phyloP scores from a whole-genome alignment of 2,797 vertebrate species.

The Melanotaenia boesemani region DNA sequence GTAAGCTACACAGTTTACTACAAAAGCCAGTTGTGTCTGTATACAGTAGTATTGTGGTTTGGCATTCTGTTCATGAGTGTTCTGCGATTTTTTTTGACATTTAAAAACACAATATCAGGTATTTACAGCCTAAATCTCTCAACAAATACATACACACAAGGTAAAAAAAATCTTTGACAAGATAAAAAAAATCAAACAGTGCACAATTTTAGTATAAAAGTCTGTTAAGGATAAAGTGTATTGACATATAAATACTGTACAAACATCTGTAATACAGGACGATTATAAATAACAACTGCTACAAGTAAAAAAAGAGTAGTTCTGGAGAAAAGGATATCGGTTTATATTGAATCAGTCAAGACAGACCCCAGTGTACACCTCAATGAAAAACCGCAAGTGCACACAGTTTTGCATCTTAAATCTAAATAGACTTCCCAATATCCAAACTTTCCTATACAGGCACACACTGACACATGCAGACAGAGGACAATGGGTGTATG shows the following conservation, averaged over 20 bases:
- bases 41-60: conserved; percentile 22
- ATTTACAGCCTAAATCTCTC: conserved; percentile 57
- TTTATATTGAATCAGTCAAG: conserved; percentile 47
- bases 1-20: conserved; percentile 19
- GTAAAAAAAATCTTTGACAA: conserved; percentile 28
- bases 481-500: conserved; percentile 33
- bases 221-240: conserved; percentile 62
- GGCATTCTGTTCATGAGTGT: conserved; percentile 31
- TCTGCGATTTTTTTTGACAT: conserved; percentile 41
- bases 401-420: conserved; percentile 29
- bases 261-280: conserved; percentile 69
- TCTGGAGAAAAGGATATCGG: conserved; percentile 36
- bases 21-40: conserved; percentile 3
- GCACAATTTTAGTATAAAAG: conserved; percentile 68
- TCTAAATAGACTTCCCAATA: conserved; percentile 36
- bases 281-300: conserved; percentile 56
- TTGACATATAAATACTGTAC: conserved; percentile 83
- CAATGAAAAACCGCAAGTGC: conserved; percentile 29
- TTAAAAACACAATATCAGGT: conserved; percentile 47
- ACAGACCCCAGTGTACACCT: conserved; percentile 38
- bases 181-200: conserved; percentile 51
- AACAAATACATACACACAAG: conserved; percentile 60
- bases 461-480: conserved; percentile 66
- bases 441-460: conserved; percentile 42
- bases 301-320: conserved; percentile 38